Base-by-base conservation (phyloP, 2,113 vertebrate species). In the Dipodomys stephensi region DNA sequence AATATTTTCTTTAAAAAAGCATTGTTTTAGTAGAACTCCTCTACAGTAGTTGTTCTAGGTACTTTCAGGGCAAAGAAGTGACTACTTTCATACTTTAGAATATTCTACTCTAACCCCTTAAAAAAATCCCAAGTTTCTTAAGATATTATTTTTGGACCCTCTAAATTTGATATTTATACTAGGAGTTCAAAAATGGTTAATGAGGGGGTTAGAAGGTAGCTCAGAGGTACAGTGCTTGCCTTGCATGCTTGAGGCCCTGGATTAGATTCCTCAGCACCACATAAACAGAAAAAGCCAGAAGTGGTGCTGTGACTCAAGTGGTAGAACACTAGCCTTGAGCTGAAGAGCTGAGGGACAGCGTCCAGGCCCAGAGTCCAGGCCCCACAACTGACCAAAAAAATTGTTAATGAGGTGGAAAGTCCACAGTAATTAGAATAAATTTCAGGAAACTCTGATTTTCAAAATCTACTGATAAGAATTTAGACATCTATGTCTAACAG, bases 21-120 rank as follows among this genome's bases (percentile, higher is more conserved):
- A 83, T 79, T 91, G 71, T 13, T 72, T 88, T 77, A 64, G 69
- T 79, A 64, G 44, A 86, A 8, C 23, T 91, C 7, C 83, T 93
- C 91, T 83, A 2, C 69, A 20, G 22, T 72, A 72, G 35, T 28
- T 83, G 32, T 53, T 79, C 2, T 90, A 76, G 77, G 88, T 91
- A 91, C 57, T 81, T 96, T 88, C 39, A 60, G 80, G 23, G n/a
- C 44, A 7, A 81, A 84, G 23, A 89, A 65, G 4, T 80, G 39
- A 46, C 64, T 90, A 27, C 4, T 35, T 73, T 27, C 46, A 1
- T 62, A 35, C 9, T 88, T 90, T 62, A 30, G 35, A 28, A 12
- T 93, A 64, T 89, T 93, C 18, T 78, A 53, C 82, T 69, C 7
- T 73, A 93, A 84, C 71, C 2, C 23, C 76, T 87, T 60, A 20